A percentile compares a stretch with the other conserved stretches of the same genome.
Conservation (phyloP, 2,113 vertebrate genomes). For the Datnioides undecimradiatus region DNA sequence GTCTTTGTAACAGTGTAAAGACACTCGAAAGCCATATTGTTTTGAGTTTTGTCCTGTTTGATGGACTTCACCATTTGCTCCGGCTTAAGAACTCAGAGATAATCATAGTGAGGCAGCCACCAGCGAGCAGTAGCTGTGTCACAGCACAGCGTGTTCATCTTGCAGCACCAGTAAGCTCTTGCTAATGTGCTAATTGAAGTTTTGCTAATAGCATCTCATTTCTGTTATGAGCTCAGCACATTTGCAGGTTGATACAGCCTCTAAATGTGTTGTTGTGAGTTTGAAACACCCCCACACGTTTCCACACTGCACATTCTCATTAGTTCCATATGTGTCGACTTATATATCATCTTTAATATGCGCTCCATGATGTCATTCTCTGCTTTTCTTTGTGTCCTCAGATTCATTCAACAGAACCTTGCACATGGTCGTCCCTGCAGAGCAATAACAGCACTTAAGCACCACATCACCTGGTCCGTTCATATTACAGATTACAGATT, state of each 20-base stretch:
- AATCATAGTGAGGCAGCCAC: neutral
- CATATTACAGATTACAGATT: neutral
- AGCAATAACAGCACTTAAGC: constrained; percentile 62
- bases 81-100: neutral
- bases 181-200: neutral
- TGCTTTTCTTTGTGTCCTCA: constrained; percentile 78
- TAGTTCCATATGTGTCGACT: neutral
- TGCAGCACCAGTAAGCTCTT: neutral
- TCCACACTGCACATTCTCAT: neutral
- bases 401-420: constrained; percentile 86
- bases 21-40: neutral
- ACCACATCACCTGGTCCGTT: neutral
- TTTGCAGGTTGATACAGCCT: neutral
- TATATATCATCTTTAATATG: neutral
- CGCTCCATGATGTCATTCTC: neutral
- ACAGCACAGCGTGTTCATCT: neutral
- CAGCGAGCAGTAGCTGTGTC: neutral
- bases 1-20: neutral
- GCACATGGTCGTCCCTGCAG: constrained; percentile 92
- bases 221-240: neutral
- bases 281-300: neutral
- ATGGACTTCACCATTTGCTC: neutral
- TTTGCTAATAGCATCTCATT: neutral
- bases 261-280: neutral
- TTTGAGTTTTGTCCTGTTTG: neutral